Evolutionary conservation across 1,140 invertebrate species (phyloP).

Genomic region (Brachionus paranguensis): DNA sequence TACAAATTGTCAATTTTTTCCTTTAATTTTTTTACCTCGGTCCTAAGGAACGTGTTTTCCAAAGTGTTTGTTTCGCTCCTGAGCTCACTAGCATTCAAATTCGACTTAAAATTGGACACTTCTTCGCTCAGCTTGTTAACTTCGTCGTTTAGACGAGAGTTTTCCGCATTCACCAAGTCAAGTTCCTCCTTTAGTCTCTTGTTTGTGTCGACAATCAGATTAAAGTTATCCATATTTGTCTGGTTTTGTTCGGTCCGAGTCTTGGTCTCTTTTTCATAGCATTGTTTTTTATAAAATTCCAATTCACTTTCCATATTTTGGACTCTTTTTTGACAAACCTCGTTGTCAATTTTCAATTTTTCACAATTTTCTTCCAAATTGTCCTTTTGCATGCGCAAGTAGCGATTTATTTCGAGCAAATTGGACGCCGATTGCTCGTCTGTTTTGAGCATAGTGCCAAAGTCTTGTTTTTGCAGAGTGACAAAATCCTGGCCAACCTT

Average conservation of each 20-base stretch:
- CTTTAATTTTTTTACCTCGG: conserved; percentile 36
- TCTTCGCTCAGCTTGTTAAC: conserved; percentile 7
- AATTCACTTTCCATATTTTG: conserved; percentile 5
- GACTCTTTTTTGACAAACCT: not conserved
- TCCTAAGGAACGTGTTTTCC: conserved; percentile 1
- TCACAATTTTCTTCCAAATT: conserved; percentile 29
- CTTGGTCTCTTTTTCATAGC: not conserved
- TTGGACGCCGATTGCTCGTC: conserved; percentile 17
- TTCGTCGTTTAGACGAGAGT: conserved; percentile 24
- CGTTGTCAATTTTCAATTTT: not conserved
- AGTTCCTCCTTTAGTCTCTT: conserved; percentile 23
- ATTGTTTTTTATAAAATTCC: conserved; percentile 6
- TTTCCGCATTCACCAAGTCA: conserved; percentile 7
- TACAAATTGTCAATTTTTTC: conserved; percentile 25
- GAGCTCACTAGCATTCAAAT: conserved; percentile 23
- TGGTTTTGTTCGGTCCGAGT: not conserved
- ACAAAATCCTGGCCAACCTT: conserved; percentile 36
- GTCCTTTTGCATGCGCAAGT: conserved; percentile 29
- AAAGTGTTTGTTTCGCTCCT: not conserved
- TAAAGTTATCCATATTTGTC: conserved; percentile 11
- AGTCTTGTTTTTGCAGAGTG: conserved; percentile 23
- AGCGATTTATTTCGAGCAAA: conserved; percentile 34
- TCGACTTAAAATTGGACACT: not conserved
- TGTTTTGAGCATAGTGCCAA: not conserved
- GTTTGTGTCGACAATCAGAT: conserved; percentile 14